Base-by-base conservation (phyloP, 2,888 invertebrate genomes). In the Ypsolopha sequella region DNA sequence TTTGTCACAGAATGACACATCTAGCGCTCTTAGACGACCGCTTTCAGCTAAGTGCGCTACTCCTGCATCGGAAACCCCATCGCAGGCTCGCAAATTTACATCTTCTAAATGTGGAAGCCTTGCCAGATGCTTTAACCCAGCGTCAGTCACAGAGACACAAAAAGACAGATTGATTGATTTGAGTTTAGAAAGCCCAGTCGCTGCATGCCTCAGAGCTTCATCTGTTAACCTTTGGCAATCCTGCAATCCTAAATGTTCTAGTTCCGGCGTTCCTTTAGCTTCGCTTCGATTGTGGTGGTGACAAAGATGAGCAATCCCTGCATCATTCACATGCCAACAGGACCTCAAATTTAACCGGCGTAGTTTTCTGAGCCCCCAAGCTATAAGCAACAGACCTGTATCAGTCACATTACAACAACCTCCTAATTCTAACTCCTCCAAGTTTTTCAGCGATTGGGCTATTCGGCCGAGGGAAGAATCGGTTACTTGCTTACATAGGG, bases 1-100 rank as follows among this genome's bases (percentile, higher is more conserved):
- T 82, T 97, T 96, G 84, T 97, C 97, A 88, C 97, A 98, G 77
- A 98, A 98, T 55, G 96, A 96, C 6, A 97, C 95, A 76, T 98
- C 97, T 56, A 98, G 80, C 6, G 93, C 91, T 13, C 92, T 89
- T 58, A 98, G 90, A 57, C 93, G 88, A 38, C 95, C 95, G 36
- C 96, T 96, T 70, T 97, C 97, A 0, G 97, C 95, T 50, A 98
- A 88, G 70, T 95, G 95, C 14, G 95, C 95, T 85, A 98, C 93
- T 24, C 97, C 97, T 44, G 93, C 92, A 75, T 98, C 97, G 24
- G 95, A 94, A 52, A 98, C 94, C 70, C 96, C 96, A 84, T 97
- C 97, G 88, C 97, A 98, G 54, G 95, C 94, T 59, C 97, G 88
- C 56, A 98, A 86, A 76, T 97, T 97, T 46, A 98, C 88, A 71